Evolutionary conservation across 2,113 vertebrate species (phyloP), one percentile per base, ranked within the genome.

Genomic region (Nesoenas mayeri): DNA sequence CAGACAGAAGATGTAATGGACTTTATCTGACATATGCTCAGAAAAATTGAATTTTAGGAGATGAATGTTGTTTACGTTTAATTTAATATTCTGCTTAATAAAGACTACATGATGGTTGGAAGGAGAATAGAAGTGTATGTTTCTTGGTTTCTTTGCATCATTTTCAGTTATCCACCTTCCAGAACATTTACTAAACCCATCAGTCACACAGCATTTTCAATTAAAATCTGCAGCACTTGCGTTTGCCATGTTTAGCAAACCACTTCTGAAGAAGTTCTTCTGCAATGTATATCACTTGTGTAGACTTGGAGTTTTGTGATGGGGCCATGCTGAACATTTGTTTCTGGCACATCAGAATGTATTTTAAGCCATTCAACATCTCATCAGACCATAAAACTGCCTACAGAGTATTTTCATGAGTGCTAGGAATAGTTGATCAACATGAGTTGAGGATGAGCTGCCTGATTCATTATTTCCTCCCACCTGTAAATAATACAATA

Each of bases 11-110:
- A 65, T 53, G 38, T 26, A 65, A 51, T 42, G 42, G 80, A 77
- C 84, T 84, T 84, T 86, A 58, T 91, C 74, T 80, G 82, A 88
- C 56, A 4, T 82, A 31, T 69, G 85, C 69, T 95, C 93, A 93
- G 58, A 95, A 87, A 88, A 94, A 93, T 5, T 71, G 51, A 94
- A 95, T 91, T 90, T 83, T 29, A 58, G 26, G 60, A 77, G 56
- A 88, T 62, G 78, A 87, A 94, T 47, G 28, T 58, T 92, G 91
- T 93, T 96, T 71, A 79, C 73, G 92, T 96, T 94, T 94, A 96
- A 95, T 91, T 95, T 80, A 88, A 88, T 96, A 96, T 88, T 94
- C 89, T 95, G 81, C 92, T 96, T 91, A 98, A 97, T 97, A 96
- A 97, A 97, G 92, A 93, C 71, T 88, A 82, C 32, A 34, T 6